Evolutionary conservation across 1,140 invertebrate species (phyloP).

Genomic region (Zaprionus vittiger): DNA sequence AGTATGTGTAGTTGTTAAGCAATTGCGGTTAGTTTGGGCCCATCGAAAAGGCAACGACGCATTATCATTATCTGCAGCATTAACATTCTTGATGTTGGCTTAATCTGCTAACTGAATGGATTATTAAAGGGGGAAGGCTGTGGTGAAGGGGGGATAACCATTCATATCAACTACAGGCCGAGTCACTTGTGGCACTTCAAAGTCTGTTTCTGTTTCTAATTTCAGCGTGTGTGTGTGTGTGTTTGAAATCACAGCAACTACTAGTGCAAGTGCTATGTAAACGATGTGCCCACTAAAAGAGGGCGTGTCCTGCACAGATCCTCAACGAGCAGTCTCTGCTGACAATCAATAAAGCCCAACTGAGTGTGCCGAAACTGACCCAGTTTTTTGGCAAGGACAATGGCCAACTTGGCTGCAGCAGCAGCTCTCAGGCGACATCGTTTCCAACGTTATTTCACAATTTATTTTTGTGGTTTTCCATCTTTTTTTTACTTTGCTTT

Average conservation of each 20-base stretch:
- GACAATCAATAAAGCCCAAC: constrained; percentile 62
- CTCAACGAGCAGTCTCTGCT: constrained; percentile 22
- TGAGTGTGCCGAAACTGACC: constrained; percentile 67
- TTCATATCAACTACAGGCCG: constrained; percentile 29
- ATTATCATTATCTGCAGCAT: constrained; percentile 24
- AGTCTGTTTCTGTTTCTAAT: constrained; percentile 34
- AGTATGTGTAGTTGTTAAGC: constrained; percentile 57
- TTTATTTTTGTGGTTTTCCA: not conserved
- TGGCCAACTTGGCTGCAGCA: constrained; percentile 51
- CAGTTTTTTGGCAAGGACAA: constrained; percentile 66
- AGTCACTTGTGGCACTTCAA: constrained; percentile 18
- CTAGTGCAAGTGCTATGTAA: constrained; percentile 22
- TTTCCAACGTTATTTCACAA: constrained; percentile 8
- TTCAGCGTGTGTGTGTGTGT: constrained; percentile 1
- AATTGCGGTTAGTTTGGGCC: constrained; percentile 52
- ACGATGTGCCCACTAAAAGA: constrained; percentile 3
- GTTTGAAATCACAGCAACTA: constrained; percentile 31
- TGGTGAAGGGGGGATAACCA: no score
- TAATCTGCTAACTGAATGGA: not conserved
- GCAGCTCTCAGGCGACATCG: constrained; percentile 49
- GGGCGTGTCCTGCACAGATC: constrained; percentile 33
- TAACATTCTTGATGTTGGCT: not conserved
- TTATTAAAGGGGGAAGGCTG: not conserved
- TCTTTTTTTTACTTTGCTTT: not conserved
- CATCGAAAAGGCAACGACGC: constrained; percentile 31